A percentile compares a stretch with the other conserved stretches of the same genome.
Evolutionary conservation across 2,888 invertebrate genomes (phyloP).

Genomic region (Nymphalis c-album): DNA sequence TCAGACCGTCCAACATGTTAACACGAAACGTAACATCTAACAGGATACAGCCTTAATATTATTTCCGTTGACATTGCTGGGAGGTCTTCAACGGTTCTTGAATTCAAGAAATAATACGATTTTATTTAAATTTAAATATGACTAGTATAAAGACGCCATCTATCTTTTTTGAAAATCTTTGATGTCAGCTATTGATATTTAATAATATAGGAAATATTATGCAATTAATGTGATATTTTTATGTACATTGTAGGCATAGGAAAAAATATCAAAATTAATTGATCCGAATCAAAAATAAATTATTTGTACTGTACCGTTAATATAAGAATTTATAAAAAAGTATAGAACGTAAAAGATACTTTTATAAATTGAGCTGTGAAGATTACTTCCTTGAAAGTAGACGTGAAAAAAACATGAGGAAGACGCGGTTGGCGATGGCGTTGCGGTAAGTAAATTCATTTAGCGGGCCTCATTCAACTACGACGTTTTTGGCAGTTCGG

Average conservation of each 20-base stretch:
- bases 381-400: conserved; percentile 22
- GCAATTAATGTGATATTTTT: neutral
- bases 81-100: conserved; percentile 32
- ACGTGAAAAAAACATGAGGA: conserved; percentile 29
- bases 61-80: conserved; percentile 39
- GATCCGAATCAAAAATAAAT: no score
- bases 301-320: neutral
- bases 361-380: conserved; percentile 15
- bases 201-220: no score
- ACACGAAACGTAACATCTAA: conserved; percentile 33
- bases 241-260: neutral
- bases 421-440: conserved; percentile 24
- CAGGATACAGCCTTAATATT: conserved; percentile 41
- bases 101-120: conserved; percentile 9
- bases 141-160: no score
- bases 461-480: conserved; percentile 55
- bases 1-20: conserved; percentile 21
- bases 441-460: conserved; percentile 37
- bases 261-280: no score
- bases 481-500: conserved; percentile 60
- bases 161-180: no score
- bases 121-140: conserved; percentile 5
- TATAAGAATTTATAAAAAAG: conserved; percentile 10
- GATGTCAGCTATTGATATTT: no score
- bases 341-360: conserved; percentile 4